Conservation (phyloP, 92 coral and sea anemone genomes). For the Desmophyllum pertusum region DNA sequence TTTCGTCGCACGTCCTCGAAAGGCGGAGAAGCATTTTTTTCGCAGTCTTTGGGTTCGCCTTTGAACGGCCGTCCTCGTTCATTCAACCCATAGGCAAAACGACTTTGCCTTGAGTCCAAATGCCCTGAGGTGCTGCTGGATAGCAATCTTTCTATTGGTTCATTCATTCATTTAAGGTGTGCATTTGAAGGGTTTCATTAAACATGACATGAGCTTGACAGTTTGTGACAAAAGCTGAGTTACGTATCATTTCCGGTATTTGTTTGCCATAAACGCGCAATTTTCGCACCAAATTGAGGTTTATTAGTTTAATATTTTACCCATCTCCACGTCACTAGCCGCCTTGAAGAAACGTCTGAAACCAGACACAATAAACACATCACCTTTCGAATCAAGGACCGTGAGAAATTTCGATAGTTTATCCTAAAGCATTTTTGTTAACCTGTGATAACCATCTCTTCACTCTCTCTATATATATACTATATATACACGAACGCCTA, state of each 20-base stretch:
- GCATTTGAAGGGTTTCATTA: constrained; percentile 61
- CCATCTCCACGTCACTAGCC: constrained; percentile 37
- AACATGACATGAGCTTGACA: constrained; percentile 77
- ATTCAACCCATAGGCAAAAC: not conserved
- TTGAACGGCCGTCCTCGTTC: constrained; percentile 22
- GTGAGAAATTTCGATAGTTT: not conserved
- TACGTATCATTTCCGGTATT: constrained; percentile 83
- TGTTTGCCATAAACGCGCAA: constrained; percentile 65
- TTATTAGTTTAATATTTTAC: constrained; percentile 49
- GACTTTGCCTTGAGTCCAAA: constrained; percentile 11
- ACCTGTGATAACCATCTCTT: not conserved
- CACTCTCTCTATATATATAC: no score
- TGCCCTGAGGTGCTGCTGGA: constrained; percentile 24
- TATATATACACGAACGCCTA: not conserved
- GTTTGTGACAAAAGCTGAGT: constrained; percentile 61
- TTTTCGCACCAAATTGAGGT: constrained; percentile 33
- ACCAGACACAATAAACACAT: not conserved
- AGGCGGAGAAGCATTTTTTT: constrained; percentile 47
- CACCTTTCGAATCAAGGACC: not conserved
- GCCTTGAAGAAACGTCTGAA: not conserved
- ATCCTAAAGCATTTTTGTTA: not conserved
- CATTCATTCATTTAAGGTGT: constrained; percentile 18
- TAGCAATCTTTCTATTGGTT: constrained; percentile 25
- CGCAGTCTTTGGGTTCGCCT: constrained; percentile 39
- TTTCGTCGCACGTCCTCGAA: constrained; percentile 3